Base-by-base conservation (phyloP, 2,888 invertebrate genomes). In the Exephanes ischioxanthus region DNA sequence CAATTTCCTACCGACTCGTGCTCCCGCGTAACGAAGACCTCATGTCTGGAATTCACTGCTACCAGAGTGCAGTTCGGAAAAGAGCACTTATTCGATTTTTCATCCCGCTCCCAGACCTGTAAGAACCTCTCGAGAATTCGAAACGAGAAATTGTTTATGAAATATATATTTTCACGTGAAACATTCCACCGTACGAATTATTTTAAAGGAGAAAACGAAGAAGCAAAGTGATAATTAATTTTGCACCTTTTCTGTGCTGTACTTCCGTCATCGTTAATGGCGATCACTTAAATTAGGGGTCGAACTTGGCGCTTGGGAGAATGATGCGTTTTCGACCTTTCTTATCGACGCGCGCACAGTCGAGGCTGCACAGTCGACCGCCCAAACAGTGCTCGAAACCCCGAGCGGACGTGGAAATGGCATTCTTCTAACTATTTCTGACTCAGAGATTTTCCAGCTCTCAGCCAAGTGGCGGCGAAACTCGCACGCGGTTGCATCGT, bases 341-440 rank as follows among this genome's bases (percentile, higher is more conserved):
- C 67, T 37, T 19, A 19, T 19, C 4, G 67, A 41, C 37, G 7
- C 3, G 53, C 51, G 67, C 26, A 11, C 16, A 70, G 68, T 61
- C 51, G 26, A 79, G 55, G 51, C 51, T 33, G 22, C 63, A 41
- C 41, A 41, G 2, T 11, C 11, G 16, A 37, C 61, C 26, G 30
- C 19, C 26, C 53, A 51, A 53, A 53, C 48, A 58, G 45, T 41
- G 58, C 19, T 26, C 80, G 80, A 80, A 41, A 66, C 73, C 77
- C 72, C 22, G 61, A 45, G 82, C 79, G 80, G 72, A 70, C 76
- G 71, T 70, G 48, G 67, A 72, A 78, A 81, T 78, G 84, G 71
- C 80, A 87, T 82, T 87, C 80, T 73, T 77, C 81, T 45, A 82
- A 86, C 86, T 88, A 88, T 86, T 88, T 88, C 86, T 87, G 88